Evolutionary conservation across 2,888 invertebrate species (phyloP).

Genomic region (Leptinotarsa rubiginosa): DNA sequence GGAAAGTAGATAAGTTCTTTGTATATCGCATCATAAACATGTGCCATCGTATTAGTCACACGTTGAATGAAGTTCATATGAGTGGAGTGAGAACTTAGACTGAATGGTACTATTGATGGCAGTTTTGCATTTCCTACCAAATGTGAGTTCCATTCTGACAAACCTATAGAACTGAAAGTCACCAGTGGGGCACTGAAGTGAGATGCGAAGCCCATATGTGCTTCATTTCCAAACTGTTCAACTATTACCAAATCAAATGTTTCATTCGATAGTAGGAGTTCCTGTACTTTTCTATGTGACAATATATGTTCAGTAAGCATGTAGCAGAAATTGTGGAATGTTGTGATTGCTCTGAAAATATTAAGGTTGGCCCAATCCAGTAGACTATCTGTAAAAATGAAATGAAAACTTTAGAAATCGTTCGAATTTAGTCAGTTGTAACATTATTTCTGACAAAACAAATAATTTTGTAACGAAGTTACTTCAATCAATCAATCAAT

Average conservation of each 20-base stretch:
- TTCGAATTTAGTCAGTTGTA: too few species aligned
- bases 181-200: conserved; percentile 62
- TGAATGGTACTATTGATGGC: conserved; percentile 67
- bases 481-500: too few species aligned
- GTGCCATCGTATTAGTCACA: conserved; percentile 66
- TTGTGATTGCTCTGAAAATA: background rate
- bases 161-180: conserved; percentile 62
- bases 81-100: conserved; percentile 63
- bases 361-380: background rate
- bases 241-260: conserved; percentile 65
- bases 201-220: conserved; percentile 62
- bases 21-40: conserved; percentile 49
- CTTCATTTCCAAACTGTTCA: conserved; percentile 68
- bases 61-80: conserved; percentile 69
- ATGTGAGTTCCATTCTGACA: conserved; percentile 45
- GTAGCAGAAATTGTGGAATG: conserved; percentile 7
- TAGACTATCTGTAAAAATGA: background rate
- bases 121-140: conserved; percentile 66
- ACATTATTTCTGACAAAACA: too few species aligned
- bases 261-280: conserved; percentile 58
- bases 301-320: conserved; percentile 54
- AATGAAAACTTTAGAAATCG: background rate
- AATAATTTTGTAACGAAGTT: too few species aligned
- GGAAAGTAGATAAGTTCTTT: conserved; percentile 46
- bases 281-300: conserved; percentile 53